A percentile compares a stretch with the other conserved stretches of the same genome.
Evolutionary conservation across 2,113 vertebrate genomes (phyloP).

Genomic region (Corydoras maculifer): DNA sequence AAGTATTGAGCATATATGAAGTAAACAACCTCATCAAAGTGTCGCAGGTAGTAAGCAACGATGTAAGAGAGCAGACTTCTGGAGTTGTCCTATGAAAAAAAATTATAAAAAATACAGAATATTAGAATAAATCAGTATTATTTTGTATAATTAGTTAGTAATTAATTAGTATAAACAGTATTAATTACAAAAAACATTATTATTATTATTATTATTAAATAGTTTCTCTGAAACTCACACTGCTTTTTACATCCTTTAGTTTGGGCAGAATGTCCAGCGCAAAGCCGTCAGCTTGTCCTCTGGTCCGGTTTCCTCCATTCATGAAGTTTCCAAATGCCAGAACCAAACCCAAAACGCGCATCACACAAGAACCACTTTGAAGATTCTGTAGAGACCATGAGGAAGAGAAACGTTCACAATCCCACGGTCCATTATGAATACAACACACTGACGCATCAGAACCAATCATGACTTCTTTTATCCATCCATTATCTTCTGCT

Average conservation of each 20-base stretch:
- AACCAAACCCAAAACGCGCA: conserved; percentile 80
- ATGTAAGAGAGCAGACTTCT: conserved; percentile 88
- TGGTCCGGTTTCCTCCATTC: conserved; percentile 92
- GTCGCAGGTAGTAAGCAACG: conserved; percentile 85
- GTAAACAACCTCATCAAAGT: conserved; percentile 83
- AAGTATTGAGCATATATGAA: too few species aligned
- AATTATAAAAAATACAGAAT: not conserved
- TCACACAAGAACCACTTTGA: conserved; percentile 75
- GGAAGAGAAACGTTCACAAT: not conserved
- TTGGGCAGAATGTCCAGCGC: conserved; percentile 92
- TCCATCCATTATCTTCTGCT: too few species aligned
- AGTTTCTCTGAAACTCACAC: conserved; percentile 66
- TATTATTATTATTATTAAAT: too few species aligned
- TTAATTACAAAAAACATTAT: too few species aligned
- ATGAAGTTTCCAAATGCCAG: conserved; percentile 98
- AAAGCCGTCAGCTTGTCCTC: conserved; percentile 95
- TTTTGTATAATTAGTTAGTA: too few species aligned
- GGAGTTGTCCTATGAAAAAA: conserved; percentile 76
- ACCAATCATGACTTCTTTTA: too few species aligned
- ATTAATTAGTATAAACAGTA: too few species aligned
- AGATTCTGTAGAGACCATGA: conserved; percentile 63
- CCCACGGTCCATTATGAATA: not conserved
- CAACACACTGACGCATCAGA: too few species aligned
- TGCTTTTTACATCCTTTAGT: conserved; percentile 96
- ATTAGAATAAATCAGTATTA: not conserved